Evolutionary conservation across 1,140 invertebrate genomes (phyloP), one percentile per base, ranked within the genome.

Genomic region (Melanaphis sacchari): DNA sequence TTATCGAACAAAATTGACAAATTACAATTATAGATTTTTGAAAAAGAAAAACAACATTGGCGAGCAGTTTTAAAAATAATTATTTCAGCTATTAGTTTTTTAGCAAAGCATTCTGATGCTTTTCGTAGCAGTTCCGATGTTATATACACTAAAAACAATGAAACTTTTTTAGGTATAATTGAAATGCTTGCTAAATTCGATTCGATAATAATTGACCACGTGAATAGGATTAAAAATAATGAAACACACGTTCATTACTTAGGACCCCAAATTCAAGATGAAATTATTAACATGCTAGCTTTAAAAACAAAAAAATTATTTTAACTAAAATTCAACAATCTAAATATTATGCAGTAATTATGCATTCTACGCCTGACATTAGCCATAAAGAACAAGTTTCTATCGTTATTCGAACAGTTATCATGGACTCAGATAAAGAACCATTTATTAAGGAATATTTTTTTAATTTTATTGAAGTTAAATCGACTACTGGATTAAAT

Each of bases 281-380:
- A 91, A 46, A 26, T 91, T 36, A 91, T 91, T 31, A 91, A 91
- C 31, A 38, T 91, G 59, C 59, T 91, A 52, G 52, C 90, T 26
- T 66, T 91, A 52, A 91, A 38, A 49, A 66, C 36, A 91, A 91
- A n/a, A 22, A 76, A 91, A 91, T 66, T 66, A 49, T 90, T 21
- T 43, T 59, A 66, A 91, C 38, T 43, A n/a, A 91, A n/a, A 91
- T 91, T 26, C 49, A 88, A n/a, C 31, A 22, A 46, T 22, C 18
- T 22, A 85, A 85, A 26, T 85, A 85, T 40, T 85, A 22, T 59
- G 21, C 43, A 59, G 93, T 95, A 43, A 95, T 94, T 40, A 85
- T 85, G 82, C 38, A 85, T 43, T 85, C 36, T 40, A 85, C 82
- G 38, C 82, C 82, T 18, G 85, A 88, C 46, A 88, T 43, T 88